phyloP scores from a whole-genome alignment of 2,113 vertebrate species.

The Gambusia holbrooki region DNA sequence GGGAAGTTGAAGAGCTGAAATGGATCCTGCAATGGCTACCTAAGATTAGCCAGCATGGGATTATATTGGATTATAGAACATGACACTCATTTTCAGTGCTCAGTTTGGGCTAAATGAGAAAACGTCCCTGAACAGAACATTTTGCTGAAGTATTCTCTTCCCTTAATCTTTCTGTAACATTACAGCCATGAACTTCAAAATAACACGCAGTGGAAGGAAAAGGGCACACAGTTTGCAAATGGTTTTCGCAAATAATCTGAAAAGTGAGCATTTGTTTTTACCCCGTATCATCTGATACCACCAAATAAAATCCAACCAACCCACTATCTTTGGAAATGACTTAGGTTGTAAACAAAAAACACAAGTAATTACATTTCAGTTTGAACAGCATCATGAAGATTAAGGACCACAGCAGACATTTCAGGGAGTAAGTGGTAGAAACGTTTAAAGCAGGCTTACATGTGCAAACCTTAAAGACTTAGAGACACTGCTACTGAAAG shows the following conservation, averaged over 20 bases:
- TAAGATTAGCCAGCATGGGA: conserved; percentile 47
- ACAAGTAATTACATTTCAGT: too few species aligned
- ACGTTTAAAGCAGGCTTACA: too few species aligned
- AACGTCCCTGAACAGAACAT: conserved; percentile 44
- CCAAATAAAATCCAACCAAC: neutral
- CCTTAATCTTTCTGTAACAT: neutral
- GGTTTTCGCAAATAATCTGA: neutral
- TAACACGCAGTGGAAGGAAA: neutral
- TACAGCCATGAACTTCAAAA: neutral
- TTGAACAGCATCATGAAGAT: too few species aligned
- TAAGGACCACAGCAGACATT: too few species aligned
- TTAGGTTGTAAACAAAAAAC: neutral
- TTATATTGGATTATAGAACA: conserved; percentile 41
- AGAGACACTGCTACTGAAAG: too few species aligned
- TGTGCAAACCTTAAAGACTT: too few species aligned
- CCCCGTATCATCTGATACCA: too few species aligned
- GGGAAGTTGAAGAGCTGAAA: conserved; percentile 50
- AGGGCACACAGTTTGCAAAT: neutral
- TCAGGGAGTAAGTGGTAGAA: too few species aligned
- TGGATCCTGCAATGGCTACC: conserved; percentile 36
- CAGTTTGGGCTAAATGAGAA: conserved; percentile 41
- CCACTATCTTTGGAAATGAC: neutral
- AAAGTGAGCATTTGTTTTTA: too few species aligned
- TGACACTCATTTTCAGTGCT: conserved; percentile 39
- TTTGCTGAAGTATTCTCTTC: too few species aligned